phyloP scores from a whole-genome alignment of 2,888 invertebrate genomes.

The Nasonovia ribisnigri region DNA sequence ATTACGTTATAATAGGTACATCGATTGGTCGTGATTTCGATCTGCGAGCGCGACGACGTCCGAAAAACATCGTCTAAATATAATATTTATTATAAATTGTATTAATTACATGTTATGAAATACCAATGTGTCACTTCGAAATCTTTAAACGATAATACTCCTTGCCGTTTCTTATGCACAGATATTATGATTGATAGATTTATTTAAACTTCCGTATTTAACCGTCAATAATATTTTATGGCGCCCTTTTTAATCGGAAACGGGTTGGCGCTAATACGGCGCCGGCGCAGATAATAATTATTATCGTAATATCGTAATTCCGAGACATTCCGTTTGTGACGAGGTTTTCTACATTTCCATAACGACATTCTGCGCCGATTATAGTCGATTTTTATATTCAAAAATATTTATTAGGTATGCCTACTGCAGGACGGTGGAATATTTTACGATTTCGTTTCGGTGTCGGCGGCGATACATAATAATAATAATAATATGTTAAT shows the following conservation, averaged over 20 bases:
- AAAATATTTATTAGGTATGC: background rate
- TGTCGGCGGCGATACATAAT: background rate
- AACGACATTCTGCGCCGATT: background rate
- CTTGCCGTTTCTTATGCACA: background rate
- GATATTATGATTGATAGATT: background rate
- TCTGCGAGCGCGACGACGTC: background rate
- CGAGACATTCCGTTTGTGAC: background rate
- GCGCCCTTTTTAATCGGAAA: background rate
- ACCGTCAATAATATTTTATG: background rate
- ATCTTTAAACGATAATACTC: background rate
- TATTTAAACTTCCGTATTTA: background rate
- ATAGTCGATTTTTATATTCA: background rate
- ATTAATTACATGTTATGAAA: background rate
- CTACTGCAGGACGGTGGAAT: background rate
- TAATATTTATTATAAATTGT: background rate
- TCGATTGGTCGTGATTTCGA: constrained; percentile 31
- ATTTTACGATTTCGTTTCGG: background rate
- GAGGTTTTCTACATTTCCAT: background rate
- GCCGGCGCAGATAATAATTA: background rate
- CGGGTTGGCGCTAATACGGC: background rate
- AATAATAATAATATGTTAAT: background rate
- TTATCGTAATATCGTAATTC: background rate
- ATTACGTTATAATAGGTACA: constrained; percentile 25
- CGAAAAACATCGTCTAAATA: background rate
- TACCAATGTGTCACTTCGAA: background rate